Evolutionary conservation across 2,113 vertebrate species (phyloP), one percentile per base, ranked within the genome.

Genomic region (Calypte anna): DNA sequence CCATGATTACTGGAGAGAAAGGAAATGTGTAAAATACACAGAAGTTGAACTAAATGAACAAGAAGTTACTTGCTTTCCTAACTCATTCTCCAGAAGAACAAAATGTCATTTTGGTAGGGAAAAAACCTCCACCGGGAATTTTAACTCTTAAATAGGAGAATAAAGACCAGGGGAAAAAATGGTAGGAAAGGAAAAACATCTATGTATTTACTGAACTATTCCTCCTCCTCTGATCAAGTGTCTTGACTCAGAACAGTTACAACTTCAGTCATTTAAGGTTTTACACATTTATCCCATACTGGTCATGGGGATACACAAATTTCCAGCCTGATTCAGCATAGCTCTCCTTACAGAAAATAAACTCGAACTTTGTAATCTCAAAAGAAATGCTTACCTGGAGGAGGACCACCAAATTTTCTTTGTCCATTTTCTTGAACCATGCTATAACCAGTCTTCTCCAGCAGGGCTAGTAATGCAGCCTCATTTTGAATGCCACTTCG

Each of bases 391-490:
- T 88, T 79, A 99, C 99, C 99, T 98, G 99, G 99, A 59, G 99
- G 99, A 40, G 99, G 99, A n/a, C 99, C 99, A 55, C 99, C 99
- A 86, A 98, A 99, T 97, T 98, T 99, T 90, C 99, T 98, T 91
- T 99, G 99, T 9, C 99, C 99, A n/a, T 99, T 99, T 96, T 98
- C 99, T 95, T 99, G 99, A 93, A 99, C 97, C 98, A 99, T 99
- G 94, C 81, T 98, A 95, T 99, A 99, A 5, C 99, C 99, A 12
- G 98, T 99, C 96, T 97, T 99, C 90, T 99, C 98, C 97, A 99
- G 98, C 36, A 99, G 96, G 10, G 97, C 97, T 33, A 99, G 97
- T 64, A 99, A 97, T 22, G 99, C 98, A 30, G 98, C 96, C 91
- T 99, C 98, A 90, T 97, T 98, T 31, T 97, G 97, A 40, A 93